These are phyloP conservation scores for Alviniconcha strummeri DNA, from an alignment of 2,888 invertebrate species.

Conservation along the genomic window DNA sequence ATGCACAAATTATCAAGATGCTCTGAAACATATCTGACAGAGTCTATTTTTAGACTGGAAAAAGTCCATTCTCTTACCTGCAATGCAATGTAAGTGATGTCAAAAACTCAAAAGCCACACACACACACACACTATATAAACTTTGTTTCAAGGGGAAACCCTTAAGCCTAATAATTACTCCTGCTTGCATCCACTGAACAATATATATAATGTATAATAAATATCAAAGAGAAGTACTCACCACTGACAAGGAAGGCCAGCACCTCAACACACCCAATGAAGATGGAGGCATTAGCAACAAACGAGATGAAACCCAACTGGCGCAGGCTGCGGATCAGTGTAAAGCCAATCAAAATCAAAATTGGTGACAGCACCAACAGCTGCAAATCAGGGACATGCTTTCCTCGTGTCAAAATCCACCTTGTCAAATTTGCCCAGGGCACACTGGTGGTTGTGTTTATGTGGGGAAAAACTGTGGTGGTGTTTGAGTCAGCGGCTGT, in stretches of 20 bases:
- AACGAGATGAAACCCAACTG: conserved; percentile 65
- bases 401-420: conserved; percentile 21
- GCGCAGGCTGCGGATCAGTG: conserved; percentile 63
- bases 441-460: conserved; percentile 15
- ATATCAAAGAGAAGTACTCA: conserved; percentile 44
- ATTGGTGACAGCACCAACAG: conserved; percentile 63
- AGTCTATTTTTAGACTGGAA: too few relatives aligned
- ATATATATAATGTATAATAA: too few relatives aligned
- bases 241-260: conserved; percentile 57
- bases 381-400: conserved; percentile 57
- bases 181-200: too few relatives aligned
- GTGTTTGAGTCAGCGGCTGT: not conserved
- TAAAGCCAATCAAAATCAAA: conserved; percentile 64
- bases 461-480: not conserved
- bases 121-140: too few relatives aligned
- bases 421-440: not conserved
- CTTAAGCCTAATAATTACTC: too few relatives aligned
- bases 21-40: too few relatives aligned
- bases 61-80: too few relatives aligned
- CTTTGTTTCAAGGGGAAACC: too few relatives aligned
- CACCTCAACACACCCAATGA: conserved; percentile 63
- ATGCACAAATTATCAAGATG: too few relatives aligned
- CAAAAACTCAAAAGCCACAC: too few relatives aligned
- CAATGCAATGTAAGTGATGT: too few relatives aligned
- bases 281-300: conserved; percentile 64